Evolutionary conservation across 53 echinoderm and acorn worm species (phyloP).

Genomic region (Holothuria leucospilota): DNA sequence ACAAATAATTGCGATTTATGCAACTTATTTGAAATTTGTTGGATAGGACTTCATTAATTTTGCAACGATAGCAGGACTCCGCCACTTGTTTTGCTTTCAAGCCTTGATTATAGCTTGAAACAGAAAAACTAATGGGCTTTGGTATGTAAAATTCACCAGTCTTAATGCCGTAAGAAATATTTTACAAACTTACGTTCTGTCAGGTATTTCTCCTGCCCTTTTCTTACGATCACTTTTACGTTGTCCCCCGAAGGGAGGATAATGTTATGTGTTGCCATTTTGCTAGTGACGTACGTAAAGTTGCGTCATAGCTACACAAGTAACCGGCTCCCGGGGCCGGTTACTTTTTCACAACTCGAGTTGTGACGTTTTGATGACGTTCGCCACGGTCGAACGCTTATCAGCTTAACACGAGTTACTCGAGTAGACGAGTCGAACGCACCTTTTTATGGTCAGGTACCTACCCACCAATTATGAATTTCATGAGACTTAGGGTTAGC

Average conservation of each 20-base stretch:
- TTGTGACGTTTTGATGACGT: conserved; percentile 34
- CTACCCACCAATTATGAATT: too few relatives aligned
- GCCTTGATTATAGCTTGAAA: too few relatives aligned
- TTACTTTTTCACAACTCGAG: conserved; percentile 29
- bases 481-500: too few relatives aligned
- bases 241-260: conserved; percentile 10
- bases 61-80: too few relatives aligned
- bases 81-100: too few relatives aligned
- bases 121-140: too few relatives aligned
- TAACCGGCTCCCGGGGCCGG: conserved; percentile 17
- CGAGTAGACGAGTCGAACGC: too few relatives aligned
- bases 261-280: not conserved
- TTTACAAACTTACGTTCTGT: too few relatives aligned
- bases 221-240: not conserved
- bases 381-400: not conserved
- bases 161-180: not conserved
- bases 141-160: not conserved
- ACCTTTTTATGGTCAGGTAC: too few relatives aligned
- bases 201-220: not conserved
- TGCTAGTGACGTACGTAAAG: not conserved
- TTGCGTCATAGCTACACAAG: conserved; percentile 15
- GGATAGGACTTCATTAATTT: too few relatives aligned
- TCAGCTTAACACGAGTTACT: conserved; percentile 35
- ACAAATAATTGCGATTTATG: too few relatives aligned
- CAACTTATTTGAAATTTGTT: too few relatives aligned